These are phyloP conservation scores for Halictus ligatus DNA, from an alignment of 2,888 invertebrate species.

Conservation along the genomic window DNA sequence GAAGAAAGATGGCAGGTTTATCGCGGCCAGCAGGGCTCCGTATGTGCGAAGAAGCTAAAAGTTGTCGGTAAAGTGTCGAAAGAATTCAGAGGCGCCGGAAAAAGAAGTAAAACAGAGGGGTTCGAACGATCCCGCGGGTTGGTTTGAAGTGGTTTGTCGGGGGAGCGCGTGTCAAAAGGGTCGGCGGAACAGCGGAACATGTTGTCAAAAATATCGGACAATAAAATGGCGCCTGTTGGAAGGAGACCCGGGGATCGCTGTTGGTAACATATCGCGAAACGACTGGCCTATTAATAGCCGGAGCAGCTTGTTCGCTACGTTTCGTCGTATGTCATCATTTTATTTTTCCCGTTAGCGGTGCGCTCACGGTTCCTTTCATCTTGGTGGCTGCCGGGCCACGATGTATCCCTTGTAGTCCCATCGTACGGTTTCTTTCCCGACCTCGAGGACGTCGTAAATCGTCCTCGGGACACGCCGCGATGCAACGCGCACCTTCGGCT, in stretches of 20 bases:
- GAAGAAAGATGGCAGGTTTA: background rate
- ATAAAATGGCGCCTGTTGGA: constrained; percentile 16
- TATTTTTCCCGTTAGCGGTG: constrained; percentile 65
- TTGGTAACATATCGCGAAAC: constrained; percentile 45
- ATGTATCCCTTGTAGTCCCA: constrained; percentile 56
- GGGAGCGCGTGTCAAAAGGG: background rate
- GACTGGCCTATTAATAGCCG: constrained; percentile 74
- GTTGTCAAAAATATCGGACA: constrained; percentile 23
- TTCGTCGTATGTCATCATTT: constrained; percentile 67
- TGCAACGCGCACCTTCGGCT: constrained; percentile 53
- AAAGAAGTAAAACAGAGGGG: background rate
- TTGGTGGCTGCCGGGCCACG: constrained; percentile 54
- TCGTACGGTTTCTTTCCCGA: constrained; percentile 58
- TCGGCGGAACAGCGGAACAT: background rate
- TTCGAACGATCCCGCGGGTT: background rate
- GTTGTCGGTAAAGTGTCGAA: background rate
- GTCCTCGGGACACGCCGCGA: constrained; percentile 40
- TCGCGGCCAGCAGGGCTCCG: too few relatives aligned
- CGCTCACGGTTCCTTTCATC: constrained; percentile 70
- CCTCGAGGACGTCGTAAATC: constrained; percentile 67
- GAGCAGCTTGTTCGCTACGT: constrained; percentile 42
- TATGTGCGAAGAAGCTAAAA: background rate
- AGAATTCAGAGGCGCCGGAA: background rate
- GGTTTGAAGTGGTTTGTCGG: background rate
- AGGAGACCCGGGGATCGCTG: constrained; percentile 13